A percentile compares a stretch with the other conserved stretches of the same genome.
Evolutionary conservation across 2,888 invertebrate species (phyloP).

Genomic region (Notodonta dromedarius): DNA sequence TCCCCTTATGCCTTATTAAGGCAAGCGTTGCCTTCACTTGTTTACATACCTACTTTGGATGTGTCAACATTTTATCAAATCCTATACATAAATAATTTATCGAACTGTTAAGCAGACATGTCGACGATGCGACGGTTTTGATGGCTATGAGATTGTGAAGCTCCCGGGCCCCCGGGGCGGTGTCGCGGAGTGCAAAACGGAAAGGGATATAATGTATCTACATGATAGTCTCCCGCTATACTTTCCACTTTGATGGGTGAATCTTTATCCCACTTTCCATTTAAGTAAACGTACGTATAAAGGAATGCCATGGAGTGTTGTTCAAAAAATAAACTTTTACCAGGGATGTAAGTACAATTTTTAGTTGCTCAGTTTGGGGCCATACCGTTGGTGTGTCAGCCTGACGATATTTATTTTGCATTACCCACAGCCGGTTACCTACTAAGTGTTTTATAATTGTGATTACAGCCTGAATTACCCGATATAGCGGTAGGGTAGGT

Average conservation of each 20-base stretch:
- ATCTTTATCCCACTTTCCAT: constrained; percentile 11
- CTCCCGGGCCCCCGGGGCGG: constrained; percentile 44
- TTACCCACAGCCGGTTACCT: no score
- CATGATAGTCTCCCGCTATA: constrained; percentile 38
- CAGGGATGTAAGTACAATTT: no score
- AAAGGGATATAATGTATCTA: constrained; percentile 38
- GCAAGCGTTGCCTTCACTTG: not conserved
- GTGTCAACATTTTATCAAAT: not conserved
- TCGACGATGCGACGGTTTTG: constrained; percentile 20
- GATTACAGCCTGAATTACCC: no score
- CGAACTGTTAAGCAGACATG: constrained; percentile 8
- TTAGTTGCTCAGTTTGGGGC: no score
- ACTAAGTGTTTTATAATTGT: no score
- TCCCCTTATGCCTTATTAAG: not conserved
- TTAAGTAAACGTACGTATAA: not conserved
- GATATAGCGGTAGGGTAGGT: no score
- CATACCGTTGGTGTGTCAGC: no score
- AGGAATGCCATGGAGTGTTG: not conserved
- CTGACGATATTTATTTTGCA: no score
- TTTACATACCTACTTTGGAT: constrained; percentile 2
- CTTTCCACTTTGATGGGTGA: constrained; percentile 25
- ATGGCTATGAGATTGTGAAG: constrained; percentile 16
- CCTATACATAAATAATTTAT: constrained; percentile 4
- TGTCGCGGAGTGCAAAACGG: constrained; percentile 41
- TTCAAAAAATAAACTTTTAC: no score